Evolutionary conservation across 2,888 invertebrate species (phyloP), one percentile per base, ranked within the genome.

Genomic region (Tenthredo distinguenda): DNA sequence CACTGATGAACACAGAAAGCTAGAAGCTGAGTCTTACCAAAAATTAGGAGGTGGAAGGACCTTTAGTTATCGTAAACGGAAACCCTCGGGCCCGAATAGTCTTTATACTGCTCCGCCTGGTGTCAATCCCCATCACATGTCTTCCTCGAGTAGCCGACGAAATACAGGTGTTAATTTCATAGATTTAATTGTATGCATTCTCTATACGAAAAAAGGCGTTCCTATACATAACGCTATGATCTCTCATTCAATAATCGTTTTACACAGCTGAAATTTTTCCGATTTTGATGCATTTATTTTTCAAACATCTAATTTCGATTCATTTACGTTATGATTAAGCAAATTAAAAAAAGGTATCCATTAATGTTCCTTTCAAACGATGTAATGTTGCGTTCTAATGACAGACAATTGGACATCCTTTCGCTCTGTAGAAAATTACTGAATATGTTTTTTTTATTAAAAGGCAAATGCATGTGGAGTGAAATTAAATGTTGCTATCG

Each of bases 61-160:
- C 6, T 85, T 85, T 58, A 83, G 74, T 43, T 85, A 85, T 83
- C 84, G 55, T 34, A 71, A 62, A 86, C 68, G 81, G 50, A 40
- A 84, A 68, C 82, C 81, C 10, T 84, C 47, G 18, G 79, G 58
- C 40, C 85, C 58, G 68, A 79, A 65, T 43, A 77, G 85, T 43
- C 87, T 90, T 68, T 91, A 91, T 62, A 88, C 77, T 47, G 91
- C 91, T 12, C 91, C 91, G 2, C 86, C 88, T 5, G 91, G 91
- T 18, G 91, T 91, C 26, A 91, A 87, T 84, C 89, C 91, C 43
- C 91, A 90, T 86, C 89, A 89, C 43, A 89, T 91, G 62, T 89
- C 87, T 62, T 91, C 91, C 2, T 90, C 91, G 4, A 87, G 89
- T 37, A 87, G 89, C 43, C 88, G 90, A 62, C 87, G 89, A 21